A percentile compares a stretch with the other conserved stretches of the same genome.
phyloP scores from a whole-genome alignment of 2,113 vertebrate species.

The Nipponia nippon region DNA sequence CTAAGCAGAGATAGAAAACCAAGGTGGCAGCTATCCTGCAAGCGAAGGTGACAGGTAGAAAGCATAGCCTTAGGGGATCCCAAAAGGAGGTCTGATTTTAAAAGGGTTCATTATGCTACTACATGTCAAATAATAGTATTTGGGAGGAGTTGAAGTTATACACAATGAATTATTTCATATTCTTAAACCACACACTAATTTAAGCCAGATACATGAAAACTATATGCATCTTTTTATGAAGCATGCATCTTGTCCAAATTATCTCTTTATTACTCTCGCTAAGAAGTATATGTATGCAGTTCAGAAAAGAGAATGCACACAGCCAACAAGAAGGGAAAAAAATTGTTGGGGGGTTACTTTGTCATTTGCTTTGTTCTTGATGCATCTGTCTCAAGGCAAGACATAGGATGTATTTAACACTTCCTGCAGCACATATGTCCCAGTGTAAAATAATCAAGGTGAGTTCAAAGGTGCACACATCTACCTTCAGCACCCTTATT shows the following conservation, averaged over 20 bases:
- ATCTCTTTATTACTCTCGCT: background rate
- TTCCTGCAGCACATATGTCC: fast-evolving
- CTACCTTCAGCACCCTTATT: background rate
- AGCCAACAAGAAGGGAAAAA: background rate
- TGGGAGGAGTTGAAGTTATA: background rate
- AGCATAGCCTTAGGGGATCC: background rate
- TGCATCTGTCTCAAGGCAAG: background rate
- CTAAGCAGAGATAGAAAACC: background rate
- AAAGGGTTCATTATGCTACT: background rate
- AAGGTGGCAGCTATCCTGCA: background rate
- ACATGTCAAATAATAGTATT: background rate
- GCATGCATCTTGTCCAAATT: slow-evolving; percentile 16
- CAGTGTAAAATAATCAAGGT: background rate
- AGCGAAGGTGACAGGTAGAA: background rate
- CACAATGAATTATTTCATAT: background rate
- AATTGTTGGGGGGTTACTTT: background rate
- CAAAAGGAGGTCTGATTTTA: background rate
- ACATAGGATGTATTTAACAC: background rate
- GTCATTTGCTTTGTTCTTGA: background rate
- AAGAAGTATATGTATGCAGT: background rate
- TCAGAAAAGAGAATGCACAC: background rate
- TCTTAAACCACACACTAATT: background rate
- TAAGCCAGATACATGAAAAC: background rate
- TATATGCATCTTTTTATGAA: background rate
- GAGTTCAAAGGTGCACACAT: background rate